These are phyloP conservation scores for Hypsibius dujardini DNA, from an alignment of 1,140 invertebrate species.

Conservation along the genomic window DNA sequence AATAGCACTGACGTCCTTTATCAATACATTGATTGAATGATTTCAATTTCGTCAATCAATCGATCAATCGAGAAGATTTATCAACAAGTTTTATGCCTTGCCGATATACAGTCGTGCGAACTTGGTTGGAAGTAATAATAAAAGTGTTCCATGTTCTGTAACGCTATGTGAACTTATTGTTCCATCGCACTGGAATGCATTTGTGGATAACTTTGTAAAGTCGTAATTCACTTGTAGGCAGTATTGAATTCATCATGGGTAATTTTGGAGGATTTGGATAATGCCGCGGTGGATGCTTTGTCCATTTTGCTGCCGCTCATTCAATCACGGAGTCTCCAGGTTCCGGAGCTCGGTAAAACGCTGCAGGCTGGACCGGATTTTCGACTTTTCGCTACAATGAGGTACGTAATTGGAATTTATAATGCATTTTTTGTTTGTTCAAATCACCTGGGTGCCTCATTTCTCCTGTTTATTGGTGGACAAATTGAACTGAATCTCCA, in stretches of 20 bases:
- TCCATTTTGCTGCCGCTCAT: conserved; percentile 65
- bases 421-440: conserved; percentile 12
- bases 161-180: conserved; percentile 16
- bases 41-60: too few relatives aligned
- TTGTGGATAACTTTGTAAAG: too few relatives aligned
- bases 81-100: too few relatives aligned
- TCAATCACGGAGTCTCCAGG: conserved; percentile 52
- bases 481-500: neutral
- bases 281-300: conserved; percentile 73
- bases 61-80: too few relatives aligned
- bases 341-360: conserved; percentile 66
- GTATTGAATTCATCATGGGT: conserved; percentile 75
- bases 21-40: too few relatives aligned
- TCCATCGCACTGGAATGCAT: too few relatives aligned
- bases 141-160: neutral
- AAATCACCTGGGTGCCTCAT: neutral
- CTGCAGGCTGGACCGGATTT: conserved; percentile 60
- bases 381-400: conserved; percentile 72
- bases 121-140: too few relatives aligned
- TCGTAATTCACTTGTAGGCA: conserved; percentile 40
- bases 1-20: too few relatives aligned
- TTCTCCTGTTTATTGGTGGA: conserved; percentile 23
- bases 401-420: conserved; percentile 36
- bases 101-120: too few relatives aligned
- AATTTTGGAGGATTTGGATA: conserved; percentile 85